These are phyloP conservation scores for Endomychus coccineus DNA, from an alignment of 2,888 invertebrate genomes.

Conservation along the genomic window DNA sequence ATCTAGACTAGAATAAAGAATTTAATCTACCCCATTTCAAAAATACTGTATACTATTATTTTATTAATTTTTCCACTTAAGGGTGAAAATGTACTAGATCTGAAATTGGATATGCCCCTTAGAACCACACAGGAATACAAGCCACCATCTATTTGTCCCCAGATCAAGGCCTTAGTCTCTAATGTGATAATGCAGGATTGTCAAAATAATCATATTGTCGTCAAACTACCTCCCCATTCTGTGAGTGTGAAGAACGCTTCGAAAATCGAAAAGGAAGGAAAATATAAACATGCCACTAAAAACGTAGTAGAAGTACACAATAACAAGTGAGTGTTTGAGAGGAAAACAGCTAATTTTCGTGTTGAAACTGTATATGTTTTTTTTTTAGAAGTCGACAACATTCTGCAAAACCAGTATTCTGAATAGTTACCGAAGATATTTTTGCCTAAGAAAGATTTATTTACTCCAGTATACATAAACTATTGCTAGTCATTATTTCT, in stretches of 20 bases:
- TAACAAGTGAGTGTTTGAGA: slow-evolving; percentile 14
- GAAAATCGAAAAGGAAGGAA: slow-evolving; percentile 41
- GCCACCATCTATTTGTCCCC: slow-evolving; percentile 63
- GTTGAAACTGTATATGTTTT: too few relatives aligned
- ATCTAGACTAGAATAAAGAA: too few relatives aligned
- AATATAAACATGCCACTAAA: slow-evolving; percentile 40
- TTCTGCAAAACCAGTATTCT: slow-evolving; percentile 11
- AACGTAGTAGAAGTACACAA: slow-evolving; percentile 36
- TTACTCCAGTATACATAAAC: slow-evolving; percentile 10
- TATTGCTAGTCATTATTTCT: slow-evolving; percentile 12
- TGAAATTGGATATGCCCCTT: slow-evolving; percentile 68
- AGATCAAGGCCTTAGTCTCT: slow-evolving; percentile 59
- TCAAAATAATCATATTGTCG: slow-evolving; percentile 36
- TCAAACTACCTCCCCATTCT: slow-evolving; percentile 39
- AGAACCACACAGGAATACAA: slow-evolving; percentile 70
- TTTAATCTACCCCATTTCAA: too few relatives aligned
- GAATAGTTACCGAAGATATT: slow-evolving; percentile 1
- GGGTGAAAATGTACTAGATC: slow-evolving; percentile 64
- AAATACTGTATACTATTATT: too few relatives aligned
- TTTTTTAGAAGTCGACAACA: slow-evolving; percentile 9
- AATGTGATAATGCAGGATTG: slow-evolving; percentile 49
- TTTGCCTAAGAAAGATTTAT: slow-evolving; percentile 2
- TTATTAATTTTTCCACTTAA: slow-evolving; percentile 22
- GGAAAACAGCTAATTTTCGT: too few relatives aligned
- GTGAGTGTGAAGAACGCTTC: slow-evolving; percentile 35